phyloP scores from a whole-genome alignment of 2,113 vertebrate species.

The Paramisgurnus dabryanus region DNA sequence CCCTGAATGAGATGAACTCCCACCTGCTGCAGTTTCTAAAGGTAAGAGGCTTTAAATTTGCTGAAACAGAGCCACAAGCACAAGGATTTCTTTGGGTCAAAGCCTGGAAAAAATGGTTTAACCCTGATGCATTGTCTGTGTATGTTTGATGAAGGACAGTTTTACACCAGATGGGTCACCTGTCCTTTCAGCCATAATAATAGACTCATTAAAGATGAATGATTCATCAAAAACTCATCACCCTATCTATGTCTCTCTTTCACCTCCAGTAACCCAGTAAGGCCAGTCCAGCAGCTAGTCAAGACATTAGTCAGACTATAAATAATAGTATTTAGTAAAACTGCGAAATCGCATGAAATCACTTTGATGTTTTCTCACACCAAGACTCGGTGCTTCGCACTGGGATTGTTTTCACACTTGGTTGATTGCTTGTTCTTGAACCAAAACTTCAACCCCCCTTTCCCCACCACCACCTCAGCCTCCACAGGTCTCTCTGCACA shows the following conservation, averaged over 20 bases:
- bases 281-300: background rate
- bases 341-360: too few relatives aligned
- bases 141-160: background rate
- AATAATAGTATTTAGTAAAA: too few relatives aligned
- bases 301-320: background rate
- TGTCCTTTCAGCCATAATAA: slow-evolving; percentile 3
- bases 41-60: slow-evolving; percentile 43
- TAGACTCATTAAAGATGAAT: slow-evolving; percentile 15
- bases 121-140: background rate
- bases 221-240: slow-evolving; percentile 20
- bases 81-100: background rate
- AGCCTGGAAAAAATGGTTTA: background rate
- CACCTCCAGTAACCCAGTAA: background rate
- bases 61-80: background rate
- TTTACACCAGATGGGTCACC: slow-evolving; percentile 20
- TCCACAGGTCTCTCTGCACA: too few relatives aligned
- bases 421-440: too few relatives aligned
- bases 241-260: background rate
- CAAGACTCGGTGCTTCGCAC: too few relatives aligned
- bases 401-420: too few relatives aligned
- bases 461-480: too few relatives aligned
- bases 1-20: slow-evolving; percentile 37
- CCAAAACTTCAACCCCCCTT: too few relatives aligned
- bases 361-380: too few relatives aligned
- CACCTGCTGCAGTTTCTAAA: slow-evolving; percentile 31